Evolutionary conservation across 2,888 invertebrate species (phyloP).

Genomic region (Caenorhabditis sp.): DNA sequence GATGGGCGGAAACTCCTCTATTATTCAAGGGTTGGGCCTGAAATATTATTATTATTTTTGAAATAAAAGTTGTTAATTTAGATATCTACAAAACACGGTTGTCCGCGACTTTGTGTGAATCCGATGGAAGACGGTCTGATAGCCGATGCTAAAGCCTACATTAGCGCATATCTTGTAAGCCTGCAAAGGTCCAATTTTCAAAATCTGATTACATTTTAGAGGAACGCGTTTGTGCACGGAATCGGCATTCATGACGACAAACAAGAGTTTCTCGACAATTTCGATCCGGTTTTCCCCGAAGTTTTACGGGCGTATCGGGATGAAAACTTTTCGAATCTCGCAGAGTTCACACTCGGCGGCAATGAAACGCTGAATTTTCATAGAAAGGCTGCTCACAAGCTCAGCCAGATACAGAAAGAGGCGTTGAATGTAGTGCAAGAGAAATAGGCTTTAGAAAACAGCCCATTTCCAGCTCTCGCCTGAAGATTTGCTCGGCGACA

Average conservation of each 20-base stretch:
- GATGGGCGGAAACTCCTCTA: too few species aligned
- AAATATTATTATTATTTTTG: too few species aligned
- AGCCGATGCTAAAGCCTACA: background rate
- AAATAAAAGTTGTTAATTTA: too few species aligned
- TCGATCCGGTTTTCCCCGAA: slow-evolving; percentile 26
- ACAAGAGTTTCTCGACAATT: slow-evolving; percentile 16
- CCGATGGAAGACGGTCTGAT: background rate
- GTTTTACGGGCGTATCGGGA: slow-evolving; percentile 29
- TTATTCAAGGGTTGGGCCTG: too few species aligned
- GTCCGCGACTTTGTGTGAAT: too few species aligned
- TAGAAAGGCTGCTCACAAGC: slow-evolving; percentile 15
- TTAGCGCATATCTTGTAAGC: background rate
- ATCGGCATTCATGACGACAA: slow-evolving; percentile 27
- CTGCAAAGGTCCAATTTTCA: background rate
- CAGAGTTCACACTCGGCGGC: slow-evolving; percentile 37
- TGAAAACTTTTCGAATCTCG: slow-evolving; percentile 38
- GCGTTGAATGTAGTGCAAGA: slow-evolving; percentile 26
- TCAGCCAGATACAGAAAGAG: slow-evolving; percentile 28
- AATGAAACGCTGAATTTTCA: slow-evolving; percentile 47
- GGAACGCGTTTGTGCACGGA: slow-evolving; percentile 34
- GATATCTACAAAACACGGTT: too few species aligned
- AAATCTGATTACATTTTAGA: slow-evolving; percentile 22
- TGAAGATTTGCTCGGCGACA: slow-evolving; percentile 45
- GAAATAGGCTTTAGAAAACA: too few species aligned
- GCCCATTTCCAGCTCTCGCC: slow-evolving; percentile 40